Evolutionary conservation across 2,113 vertebrate species (phyloP).

Genomic region (Varanus salvator): DNA sequence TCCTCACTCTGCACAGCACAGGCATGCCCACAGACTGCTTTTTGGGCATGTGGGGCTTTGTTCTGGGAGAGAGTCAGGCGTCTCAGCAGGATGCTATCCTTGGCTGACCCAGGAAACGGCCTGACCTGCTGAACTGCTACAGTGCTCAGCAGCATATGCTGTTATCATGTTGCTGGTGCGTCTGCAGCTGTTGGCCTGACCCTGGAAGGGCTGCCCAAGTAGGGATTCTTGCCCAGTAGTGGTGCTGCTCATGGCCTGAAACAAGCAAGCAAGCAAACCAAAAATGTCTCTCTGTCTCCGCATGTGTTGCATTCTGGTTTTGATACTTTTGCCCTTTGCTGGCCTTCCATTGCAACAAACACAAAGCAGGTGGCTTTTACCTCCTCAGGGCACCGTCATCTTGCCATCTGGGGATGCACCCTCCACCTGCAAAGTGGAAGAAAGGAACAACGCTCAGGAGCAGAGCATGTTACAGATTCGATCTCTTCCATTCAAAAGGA

Average conservation of each 20-base stretch:
- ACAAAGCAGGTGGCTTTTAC: neutral
- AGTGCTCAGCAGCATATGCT: slow-evolving; percentile 24
- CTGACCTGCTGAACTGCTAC: slow-evolving; percentile 29
- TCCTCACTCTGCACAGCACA: too few species aligned
- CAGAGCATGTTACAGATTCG: neutral
- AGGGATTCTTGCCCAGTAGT: slow-evolving; percentile 36
- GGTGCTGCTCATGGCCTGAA: slow-evolving; percentile 38
- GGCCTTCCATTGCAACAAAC: slow-evolving; percentile 23
- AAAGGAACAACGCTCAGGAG: neutral
- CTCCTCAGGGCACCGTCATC: neutral
- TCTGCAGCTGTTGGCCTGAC: slow-evolving; percentile 39
- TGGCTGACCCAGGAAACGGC: slow-evolving; percentile 57
- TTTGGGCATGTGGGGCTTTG: neutral
- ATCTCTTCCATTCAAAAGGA: neutral
- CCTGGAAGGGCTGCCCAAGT: slow-evolving; percentile 34
- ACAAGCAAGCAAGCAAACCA: neutral
- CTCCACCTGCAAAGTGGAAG: neutral
- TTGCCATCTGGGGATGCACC: neutral
- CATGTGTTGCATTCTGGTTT: slow-evolving; percentile 28
- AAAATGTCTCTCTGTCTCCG: slow-evolving; percentile 1
- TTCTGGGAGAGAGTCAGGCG: slow-evolving; percentile 43
- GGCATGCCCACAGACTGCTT: slow-evolving; percentile 37
- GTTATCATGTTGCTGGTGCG: slow-evolving; percentile 44
- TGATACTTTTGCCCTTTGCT: slow-evolving; percentile 2
- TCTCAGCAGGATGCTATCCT: slow-evolving; percentile 59